phyloP scores from a whole-genome alignment of 2,113 vertebrate species.

The Turdus rufiventris region DNA sequence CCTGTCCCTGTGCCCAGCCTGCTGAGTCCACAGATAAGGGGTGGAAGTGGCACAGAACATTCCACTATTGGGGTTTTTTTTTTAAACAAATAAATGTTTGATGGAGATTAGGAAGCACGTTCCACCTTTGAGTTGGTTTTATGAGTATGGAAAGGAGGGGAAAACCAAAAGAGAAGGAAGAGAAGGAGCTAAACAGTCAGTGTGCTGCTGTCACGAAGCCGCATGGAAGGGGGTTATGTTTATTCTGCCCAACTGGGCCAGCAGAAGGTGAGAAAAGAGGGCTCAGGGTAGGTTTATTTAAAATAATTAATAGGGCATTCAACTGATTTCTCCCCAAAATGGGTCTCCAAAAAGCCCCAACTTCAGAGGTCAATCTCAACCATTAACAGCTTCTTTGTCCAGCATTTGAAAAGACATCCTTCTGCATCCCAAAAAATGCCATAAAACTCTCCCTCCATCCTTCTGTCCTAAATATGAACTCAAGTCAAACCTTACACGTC shows the following conservation, averaged over 20 bases:
- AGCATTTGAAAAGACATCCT: background rate
- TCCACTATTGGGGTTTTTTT: accelerated
- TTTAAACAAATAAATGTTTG: background rate
- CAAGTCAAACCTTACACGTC: background rate
- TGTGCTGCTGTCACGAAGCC: background rate
- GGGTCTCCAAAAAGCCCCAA: background rate
- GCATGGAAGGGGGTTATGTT: background rate
- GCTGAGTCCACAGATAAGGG: background rate
- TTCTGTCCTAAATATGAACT: background rate
- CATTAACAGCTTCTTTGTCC: background rate
- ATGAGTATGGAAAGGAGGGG: background rate
- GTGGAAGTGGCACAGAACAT: background rate
- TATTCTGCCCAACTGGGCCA: background rate
- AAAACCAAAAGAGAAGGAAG: background rate
- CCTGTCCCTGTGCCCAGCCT: too few species aligned
- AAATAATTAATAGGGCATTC: background rate
- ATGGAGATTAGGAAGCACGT: background rate
- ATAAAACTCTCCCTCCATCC: background rate
- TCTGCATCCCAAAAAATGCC: background rate
- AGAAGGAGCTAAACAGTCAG: background rate
- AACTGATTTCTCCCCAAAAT: background rate
- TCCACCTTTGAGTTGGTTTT: background rate
- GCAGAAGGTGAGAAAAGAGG: background rate
- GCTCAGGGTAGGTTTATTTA: background rate
- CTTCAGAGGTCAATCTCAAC: background rate